Evolutionary conservation across 2,888 invertebrate species (phyloP).

Genomic region (Sturmia bella): DNA sequence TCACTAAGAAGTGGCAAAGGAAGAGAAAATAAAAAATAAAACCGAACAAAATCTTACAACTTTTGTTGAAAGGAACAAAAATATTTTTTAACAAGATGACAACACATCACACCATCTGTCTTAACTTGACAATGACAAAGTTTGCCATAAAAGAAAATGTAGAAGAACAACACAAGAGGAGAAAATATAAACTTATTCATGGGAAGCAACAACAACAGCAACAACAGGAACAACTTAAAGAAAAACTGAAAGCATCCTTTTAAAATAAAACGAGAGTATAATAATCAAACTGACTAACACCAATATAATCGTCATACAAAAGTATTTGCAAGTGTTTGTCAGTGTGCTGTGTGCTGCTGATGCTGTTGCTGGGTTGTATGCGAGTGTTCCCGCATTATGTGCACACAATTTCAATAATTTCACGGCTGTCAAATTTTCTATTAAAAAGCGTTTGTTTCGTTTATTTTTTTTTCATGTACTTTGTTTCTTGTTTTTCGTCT

Average conservation of each 20-base stretch:
- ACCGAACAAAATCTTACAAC: slow-evolving; percentile 33
- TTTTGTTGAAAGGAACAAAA: slow-evolving; percentile 62
- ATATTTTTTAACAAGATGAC: slow-evolving; percentile 66
- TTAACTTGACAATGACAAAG: slow-evolving; percentile 69
- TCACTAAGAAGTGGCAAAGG: not conserved
- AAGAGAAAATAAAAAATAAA: not conserved
- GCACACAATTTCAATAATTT: slow-evolving; percentile 72
- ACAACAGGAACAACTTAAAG: not conserved
- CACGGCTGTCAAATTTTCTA: slow-evolving; percentile 75
- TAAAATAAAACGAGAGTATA: slow-evolving; percentile 45
- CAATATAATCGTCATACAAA: slow-evolving; percentile 9
- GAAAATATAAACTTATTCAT: slow-evolving; percentile 66
- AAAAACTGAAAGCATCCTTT: slow-evolving; percentile 48
- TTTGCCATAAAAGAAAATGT: slow-evolving; percentile 62
- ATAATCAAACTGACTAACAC: slow-evolving; percentile 37
- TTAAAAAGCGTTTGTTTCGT: slow-evolving; percentile 72
- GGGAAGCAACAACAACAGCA: slow-evolving; percentile 45
- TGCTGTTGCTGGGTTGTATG: not conserved
- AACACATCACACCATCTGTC: slow-evolving; percentile 70
- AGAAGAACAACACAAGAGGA: slow-evolving; percentile 39
- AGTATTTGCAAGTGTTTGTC: not conserved
- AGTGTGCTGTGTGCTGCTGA: slow-evolving; percentile 4
- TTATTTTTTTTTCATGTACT: slow-evolving; percentile 59
- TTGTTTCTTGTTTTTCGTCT: no score
- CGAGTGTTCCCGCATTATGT: slow-evolving; percentile 3